phyloP scores from a whole-genome alignment of 2,888 invertebrate species.

The Notocelia uddmanniana region DNA sequence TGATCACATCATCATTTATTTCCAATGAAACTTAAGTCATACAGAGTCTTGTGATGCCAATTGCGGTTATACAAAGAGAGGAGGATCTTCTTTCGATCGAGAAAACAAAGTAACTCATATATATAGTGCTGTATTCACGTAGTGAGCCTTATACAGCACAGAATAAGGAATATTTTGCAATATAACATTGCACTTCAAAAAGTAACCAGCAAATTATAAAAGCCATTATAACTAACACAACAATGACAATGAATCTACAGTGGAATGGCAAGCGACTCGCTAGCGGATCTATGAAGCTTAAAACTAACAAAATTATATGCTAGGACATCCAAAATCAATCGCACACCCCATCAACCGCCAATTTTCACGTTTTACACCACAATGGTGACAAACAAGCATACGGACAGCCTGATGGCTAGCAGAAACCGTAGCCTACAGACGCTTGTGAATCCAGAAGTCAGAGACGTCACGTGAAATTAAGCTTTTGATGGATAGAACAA shows the following conservation, averaged over 20 bases:
- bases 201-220: slow-evolving; percentile 10
- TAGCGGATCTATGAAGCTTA: slow-evolving; percentile 48
- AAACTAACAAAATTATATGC: slow-evolving; percentile 65
- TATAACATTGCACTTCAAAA: background rate
- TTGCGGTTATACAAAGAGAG: too few species aligned
- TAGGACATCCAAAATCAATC: slow-evolving; percentile 80
- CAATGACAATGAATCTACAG: background rate
- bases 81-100: too few species aligned
- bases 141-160: background rate
- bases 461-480: slow-evolving; percentile 50
- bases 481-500: slow-evolving; percentile 77
- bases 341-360: slow-evolving; percentile 74
- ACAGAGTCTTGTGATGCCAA: too few species aligned
- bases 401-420: too few species aligned
- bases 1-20: too few species aligned
- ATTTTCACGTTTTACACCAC: slow-evolving; percentile 48
- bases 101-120: too few species aligned
- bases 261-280: slow-evolving; percentile 26
- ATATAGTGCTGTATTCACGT: too few species aligned
- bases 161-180: background rate
- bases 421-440: too few species aligned
- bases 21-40: too few species aligned
- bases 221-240: background rate
- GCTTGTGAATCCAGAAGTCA: too few species aligned
- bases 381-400: too few species aligned